Base-by-base conservation (phyloP, 2,888 invertebrate genomes). In the Lithophane semibrunnea region DNA sequence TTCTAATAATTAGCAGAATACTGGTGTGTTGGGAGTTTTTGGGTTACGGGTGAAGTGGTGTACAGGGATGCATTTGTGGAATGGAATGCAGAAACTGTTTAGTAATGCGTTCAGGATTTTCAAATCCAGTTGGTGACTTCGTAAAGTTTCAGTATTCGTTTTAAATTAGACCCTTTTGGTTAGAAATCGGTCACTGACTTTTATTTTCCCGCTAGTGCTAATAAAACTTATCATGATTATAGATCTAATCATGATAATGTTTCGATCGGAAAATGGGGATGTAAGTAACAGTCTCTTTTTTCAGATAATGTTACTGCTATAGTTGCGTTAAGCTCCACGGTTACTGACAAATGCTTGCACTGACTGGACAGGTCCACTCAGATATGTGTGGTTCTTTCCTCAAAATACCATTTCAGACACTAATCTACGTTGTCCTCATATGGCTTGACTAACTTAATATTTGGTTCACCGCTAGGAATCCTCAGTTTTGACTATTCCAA, bases 1-100 rank as follows among this genome's bases (percentile, higher is more conserved):
- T 90, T 81, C 76, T 88, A 90, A 92, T 93, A 94, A 94, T 94
- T 94, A 94, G 94, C 91, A 80, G 91, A 90, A 90, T 91, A 86
- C 90, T 90, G 89, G 91, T 86, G 88, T 89, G 90, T 88, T 87
- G 83, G 77, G 65, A 86, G 82, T 88, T 88, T 88, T 88, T 86
- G 74, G 73, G 67, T 77, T 85, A 87, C 83, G 75, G 75, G 18
- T 83, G 77, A 82, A 84, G 82, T 86, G 73, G 73, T 7, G 58
- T n/a, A 16, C 86, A 80, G 88, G 82, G 88, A 63, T 58, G 88
- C n/a, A 88, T 63, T 80, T 63, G 52, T 18, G 7, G 0, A 24
- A 5, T 5, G 44, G 56, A 24, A 72, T 37, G 47, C 1, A 21
- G 52, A 44, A 29, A 54, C 21, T 42, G 0, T 60, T 60, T 44